Base-by-base conservation (phyloP, 2,797 vertebrate species). In the Bryconaethiops microstoma region DNA sequence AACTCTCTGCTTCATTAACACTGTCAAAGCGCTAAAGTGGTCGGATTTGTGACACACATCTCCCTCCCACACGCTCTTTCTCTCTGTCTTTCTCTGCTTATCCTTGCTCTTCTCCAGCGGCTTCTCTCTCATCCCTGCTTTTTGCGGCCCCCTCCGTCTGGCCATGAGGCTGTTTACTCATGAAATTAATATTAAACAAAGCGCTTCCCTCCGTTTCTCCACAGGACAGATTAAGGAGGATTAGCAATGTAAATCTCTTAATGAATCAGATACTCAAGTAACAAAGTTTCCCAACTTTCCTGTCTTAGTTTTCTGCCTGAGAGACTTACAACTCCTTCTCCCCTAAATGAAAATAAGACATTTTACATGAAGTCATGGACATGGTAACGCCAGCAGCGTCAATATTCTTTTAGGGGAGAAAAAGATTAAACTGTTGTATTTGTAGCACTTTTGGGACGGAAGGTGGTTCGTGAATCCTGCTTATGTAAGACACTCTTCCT, bases 211-310 rank as follows among this genome's bases (percentile, higher is more conserved):
- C 72, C 23, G 57, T 78, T 64, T 70, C 57, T 72, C 69, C 54
- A 6, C 59, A 74, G 67, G 76, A 77, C 74, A 79, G 81, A 87
- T 87, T 83, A 87, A 57, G n/a, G 57, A 29, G 80, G 84, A 87
- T 86, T 87, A 85, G 67, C 42, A 23, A 64, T 71, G 70, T 84
- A 84, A 81, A 87, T 83, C 83, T 82, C 54, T 69, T 85, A 78
- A 83, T 79, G 73, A 83, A 86, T 78, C 79, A 70, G 75, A 77
- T 72, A 59, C 74, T 57, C 74, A 71, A 72, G 76, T 81, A 81
- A 74, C 83, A 81, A 76, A 62, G 69, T 79, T 75, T 75, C 57
- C 52, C n/a, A 42, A 59, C 29, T 70, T 70, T 42, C 35, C 54
- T 23, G 35, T 45, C n/a, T 39, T 9, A 35, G 78, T 13, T 75